Evolutionary conservation across 2,113 vertebrate genomes (phyloP), one percentile per base, ranked within the genome.

Genomic region (Oostethus manadensis): DNA sequence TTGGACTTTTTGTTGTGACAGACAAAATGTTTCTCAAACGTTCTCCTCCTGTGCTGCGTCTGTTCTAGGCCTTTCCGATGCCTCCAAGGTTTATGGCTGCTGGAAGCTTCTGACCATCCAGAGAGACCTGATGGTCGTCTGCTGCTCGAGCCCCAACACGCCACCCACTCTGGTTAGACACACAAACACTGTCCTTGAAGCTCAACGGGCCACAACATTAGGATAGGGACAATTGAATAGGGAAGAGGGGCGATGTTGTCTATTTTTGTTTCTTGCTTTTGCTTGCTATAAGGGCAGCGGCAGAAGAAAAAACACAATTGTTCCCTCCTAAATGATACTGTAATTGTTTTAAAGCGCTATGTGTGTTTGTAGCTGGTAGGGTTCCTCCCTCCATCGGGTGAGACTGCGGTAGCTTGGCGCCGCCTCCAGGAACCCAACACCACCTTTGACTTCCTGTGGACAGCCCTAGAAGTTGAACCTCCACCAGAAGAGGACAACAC

Each of bases 111-210:
- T 92, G 73, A 77, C 87, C 0, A 61, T 91, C 60, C 83, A 89
- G 71, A 84, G 81, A 15, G 88, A 92, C 60, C 66, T 92, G 77
- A 85, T 93, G 81, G 80, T 92, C 8, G 81, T 89, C 66, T 84
- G 73, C 74, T 92, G 91, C 74, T 91, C 91, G 42, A 86, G 89
- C 55, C 91, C 89, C 0, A 90, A 77, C 75, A 86, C 80, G 1
- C 88, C 91, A 1, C 88, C 90, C 47, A 80, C 78, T 58, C 80
- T 91, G 88, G 90, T 91, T 64, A 73, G 85, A 58, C 21, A 26
- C 13, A 42, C 38, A 42, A 11, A 38, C 10, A 3, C 2, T 26
- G 23, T 26, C 23, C 5, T 26, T 26, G 5, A 26, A 26, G 2
- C 5, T 26, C 2, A 26, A 26, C 23, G 2, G 23, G 23, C 23